Base-by-base conservation (phyloP, 2,797 vertebrate species). In the Glossophaga mutica region DNA sequence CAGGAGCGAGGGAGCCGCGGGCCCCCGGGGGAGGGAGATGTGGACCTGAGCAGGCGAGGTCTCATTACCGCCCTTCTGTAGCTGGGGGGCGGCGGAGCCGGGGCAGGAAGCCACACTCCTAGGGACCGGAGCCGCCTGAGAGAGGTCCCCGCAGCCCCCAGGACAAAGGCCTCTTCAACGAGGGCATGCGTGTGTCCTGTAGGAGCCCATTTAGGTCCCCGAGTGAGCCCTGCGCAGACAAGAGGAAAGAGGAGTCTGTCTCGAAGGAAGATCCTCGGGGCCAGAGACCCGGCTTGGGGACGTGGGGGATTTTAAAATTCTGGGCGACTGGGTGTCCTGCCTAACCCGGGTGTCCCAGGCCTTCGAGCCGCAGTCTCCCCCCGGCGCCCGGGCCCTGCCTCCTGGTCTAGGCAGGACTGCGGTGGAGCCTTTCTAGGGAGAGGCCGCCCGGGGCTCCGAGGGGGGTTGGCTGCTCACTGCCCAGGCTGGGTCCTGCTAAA, bases 141-240 rank as follows among this genome's bases (percentile, higher is more conserved):
- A 12, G 24, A n/a, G 11, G 81, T 14, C 39, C 24, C 70, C n/a
- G 2, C 6, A 1, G 0, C 2, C 29, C n/a, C 11, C 3, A 26
- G 32, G 18, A 21, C 12, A 21, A 65, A 42, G 59, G 50, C 5
- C 15, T 67, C 59, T 73, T 87, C 32, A 9, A 29, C 18, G 55
- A 46, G 19, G 9, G 39, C 37, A 4, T 6, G 0, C 0, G 10
- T 37, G 0, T 14, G 9, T 39, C 59, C 65, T 59, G 6, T 37
- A 55, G 57, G 32, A 10, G 74, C 50, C 39, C 6, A 9, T 1
- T 44, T 22, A 26, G 12, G 21, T 76, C 21, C 39, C 3, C 11
- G n/a, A 65, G 81, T 32, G 76, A 87, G 32, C 32, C 62, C 39
- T 73, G 3, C 4, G 12, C 11, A 8, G 32, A 85, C 46, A 46